Base-by-base conservation (phyloP, 2,888 invertebrate species). In the Amiota mariae region DNA sequence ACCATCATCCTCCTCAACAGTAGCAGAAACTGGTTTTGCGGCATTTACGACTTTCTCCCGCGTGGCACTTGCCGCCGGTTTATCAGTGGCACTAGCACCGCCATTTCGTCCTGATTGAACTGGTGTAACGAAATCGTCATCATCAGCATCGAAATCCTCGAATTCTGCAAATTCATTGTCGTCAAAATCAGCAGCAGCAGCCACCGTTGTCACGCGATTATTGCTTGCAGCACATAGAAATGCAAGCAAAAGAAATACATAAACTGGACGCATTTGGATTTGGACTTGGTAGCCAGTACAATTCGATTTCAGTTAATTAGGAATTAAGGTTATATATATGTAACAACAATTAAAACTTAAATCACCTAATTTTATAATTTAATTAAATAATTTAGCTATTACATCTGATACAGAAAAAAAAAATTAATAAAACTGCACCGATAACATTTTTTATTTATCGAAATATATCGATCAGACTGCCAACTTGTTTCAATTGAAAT, bases 121-220 rank as follows among this genome's bases (percentile, higher is more conserved):
- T 70, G 81, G 77, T 46, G 83, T 84, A 8, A 85, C 79, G 80
- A 90, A 87, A 75, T 36, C 36, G 8, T 87, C 87, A 76, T 90
- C 90, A 36, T 95, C 95, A 63, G 93, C 93, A 85, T 95, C 95
- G 88, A 96, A 94, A 88, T 97, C 95, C 89, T 96, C 96, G 90
- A 97, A 98, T 90, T 98, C 98, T 0, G 97, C 97, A 91, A 98
- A 98, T 85, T 98, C 98, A 91, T 97, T 96, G 88, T 97, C 97
- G 66, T 89, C 88, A 13, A 82, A 80, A n/a, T 85, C 82, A 15
- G 78, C 70, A 56, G 79, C 79, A n/a, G 80, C 72, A 15, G 71
- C 72, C 13, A 76, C 74, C 76, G 70, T 51, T 68, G 73, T 36
- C 79, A 78, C 18, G 70, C 51, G 63, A 70, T 81, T 78, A 51